Conservation (phyloP, 2,888 invertebrate species). For the Cistogaster globosa region DNA sequence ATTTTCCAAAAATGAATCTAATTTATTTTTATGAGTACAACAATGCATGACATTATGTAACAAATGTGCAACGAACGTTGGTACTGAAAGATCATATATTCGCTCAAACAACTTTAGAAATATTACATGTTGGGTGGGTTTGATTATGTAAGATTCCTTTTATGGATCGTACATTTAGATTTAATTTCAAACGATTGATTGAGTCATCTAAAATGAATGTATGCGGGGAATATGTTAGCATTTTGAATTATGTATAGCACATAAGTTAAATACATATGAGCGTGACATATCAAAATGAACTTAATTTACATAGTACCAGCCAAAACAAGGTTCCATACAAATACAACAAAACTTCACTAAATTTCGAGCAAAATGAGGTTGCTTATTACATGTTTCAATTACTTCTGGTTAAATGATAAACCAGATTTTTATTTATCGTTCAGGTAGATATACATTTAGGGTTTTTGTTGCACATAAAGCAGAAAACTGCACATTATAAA, state of each 20-base stretch:
- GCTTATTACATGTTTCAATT: no score
- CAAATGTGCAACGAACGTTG: conserved; percentile 12
- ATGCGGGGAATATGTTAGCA: not conserved
- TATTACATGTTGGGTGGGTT: conserved; percentile 47
- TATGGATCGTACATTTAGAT: conserved; percentile 46
- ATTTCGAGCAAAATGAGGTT: no score
- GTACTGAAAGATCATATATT: conserved; percentile 10
- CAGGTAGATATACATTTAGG: no score
- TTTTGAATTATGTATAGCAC: not conserved
- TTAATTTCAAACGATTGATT: conserved; percentile 35
- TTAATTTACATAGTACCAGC: no score
- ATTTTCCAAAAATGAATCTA: conserved; percentile 48
- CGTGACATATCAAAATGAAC: no score
- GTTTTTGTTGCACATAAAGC: no score
- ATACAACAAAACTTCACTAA: no score
- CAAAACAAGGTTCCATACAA: no score
- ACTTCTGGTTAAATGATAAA: no score
- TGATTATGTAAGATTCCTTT: conserved; percentile 45
- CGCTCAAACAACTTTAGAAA: conserved; percentile 10
- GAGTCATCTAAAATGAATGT: conserved; percentile 38
- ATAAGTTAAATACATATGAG: no score
- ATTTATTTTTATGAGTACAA: conserved; percentile 30
- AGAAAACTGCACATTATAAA: no score
- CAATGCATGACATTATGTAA: conserved; percentile 1
- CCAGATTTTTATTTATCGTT: no score